Evolutionary conservation across 1,140 invertebrate genomes (phyloP).

Genomic region (Trichomalopsis sarcophagae): DNA sequence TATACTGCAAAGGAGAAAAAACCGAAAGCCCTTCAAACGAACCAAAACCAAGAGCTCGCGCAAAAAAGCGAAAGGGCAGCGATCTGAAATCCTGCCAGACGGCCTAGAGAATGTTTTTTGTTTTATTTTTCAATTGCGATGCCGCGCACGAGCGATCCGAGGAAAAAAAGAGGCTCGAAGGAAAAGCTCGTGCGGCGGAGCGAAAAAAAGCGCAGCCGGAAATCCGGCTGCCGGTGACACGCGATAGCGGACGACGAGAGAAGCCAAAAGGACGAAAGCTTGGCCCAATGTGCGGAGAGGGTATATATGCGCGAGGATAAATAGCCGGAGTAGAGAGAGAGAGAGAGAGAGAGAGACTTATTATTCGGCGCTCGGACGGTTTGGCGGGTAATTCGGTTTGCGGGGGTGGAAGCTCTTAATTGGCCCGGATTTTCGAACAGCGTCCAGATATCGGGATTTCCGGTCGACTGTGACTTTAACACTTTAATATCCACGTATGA

Average conservation of each 20-base stretch:
- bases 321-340: background rate
- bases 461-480: too few species aligned
- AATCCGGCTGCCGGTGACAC: conserved; percentile 30
- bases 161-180: background rate
- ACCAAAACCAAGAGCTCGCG: background rate
- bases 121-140: conserved; percentile 13
- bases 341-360: background rate
- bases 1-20: background rate
- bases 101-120: background rate
- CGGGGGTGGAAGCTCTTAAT: background rate
- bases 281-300: background rate
- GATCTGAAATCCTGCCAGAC: conserved; percentile 14
- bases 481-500: too few species aligned
- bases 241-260: background rate
- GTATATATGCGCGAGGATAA: background rate
- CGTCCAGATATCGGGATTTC: too few species aligned
- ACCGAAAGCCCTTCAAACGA: background rate
- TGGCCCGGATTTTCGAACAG: background rate
- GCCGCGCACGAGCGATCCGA: background rate
- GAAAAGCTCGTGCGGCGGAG: background rate
- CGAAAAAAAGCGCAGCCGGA: background rate
- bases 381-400: background rate
- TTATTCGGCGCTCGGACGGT: background rate
- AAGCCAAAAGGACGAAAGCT: background rate
- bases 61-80: background rate